A percentile compares a stretch with the other conserved stretches of the same genome.
phyloP scores from a whole-genome alignment of 2,888 invertebrate species.

The Agrochola macilenta region DNA sequence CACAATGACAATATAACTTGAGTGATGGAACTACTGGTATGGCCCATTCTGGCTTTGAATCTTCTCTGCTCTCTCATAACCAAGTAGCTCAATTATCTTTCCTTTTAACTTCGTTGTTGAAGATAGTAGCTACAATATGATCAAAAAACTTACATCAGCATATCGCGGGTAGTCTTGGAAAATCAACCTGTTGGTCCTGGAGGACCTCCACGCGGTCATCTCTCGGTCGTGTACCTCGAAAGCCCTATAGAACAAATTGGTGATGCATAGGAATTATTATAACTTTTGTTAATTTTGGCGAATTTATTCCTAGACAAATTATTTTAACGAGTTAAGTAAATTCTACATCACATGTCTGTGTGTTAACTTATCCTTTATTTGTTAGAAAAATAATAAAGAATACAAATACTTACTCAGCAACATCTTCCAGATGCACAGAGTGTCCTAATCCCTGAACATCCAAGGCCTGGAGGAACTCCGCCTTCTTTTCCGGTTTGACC shows the following conservation, averaged over 20 bases:
- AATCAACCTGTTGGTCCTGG: slow-evolving; percentile 30
- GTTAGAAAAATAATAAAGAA: no score
- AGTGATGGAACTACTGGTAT: no score
- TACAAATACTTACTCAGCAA: slow-evolving; percentile 73
- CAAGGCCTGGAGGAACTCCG: slow-evolving; percentile 66
- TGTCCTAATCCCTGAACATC: slow-evolving; percentile 67
- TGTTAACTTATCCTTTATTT: neutral
- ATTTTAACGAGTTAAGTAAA: neutral
- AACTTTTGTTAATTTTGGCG: neutral
- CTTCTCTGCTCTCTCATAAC: neutral
- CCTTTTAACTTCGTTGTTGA: no score
- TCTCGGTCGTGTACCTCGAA: slow-evolving; percentile 45
- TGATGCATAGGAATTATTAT: neutral
- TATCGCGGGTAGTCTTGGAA: slow-evolving; percentile 53
- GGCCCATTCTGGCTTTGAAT: no score
- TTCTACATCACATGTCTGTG: neutral
- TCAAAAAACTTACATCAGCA: slow-evolving; percentile 40
- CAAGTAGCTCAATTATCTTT: neutral
- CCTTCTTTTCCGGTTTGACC: slow-evolving; percentile 69
- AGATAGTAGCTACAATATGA: neutral
- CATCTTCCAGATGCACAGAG: slow-evolving; percentile 71
- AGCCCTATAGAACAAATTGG: slow-evolving; percentile 23
- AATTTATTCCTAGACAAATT: neutral
- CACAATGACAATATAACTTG: neutral
- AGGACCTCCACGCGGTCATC: slow-evolving; percentile 18